Conservation (phyloP, 2,797 vertebrate species). For the Heteromormyrus szaboi region DNA sequence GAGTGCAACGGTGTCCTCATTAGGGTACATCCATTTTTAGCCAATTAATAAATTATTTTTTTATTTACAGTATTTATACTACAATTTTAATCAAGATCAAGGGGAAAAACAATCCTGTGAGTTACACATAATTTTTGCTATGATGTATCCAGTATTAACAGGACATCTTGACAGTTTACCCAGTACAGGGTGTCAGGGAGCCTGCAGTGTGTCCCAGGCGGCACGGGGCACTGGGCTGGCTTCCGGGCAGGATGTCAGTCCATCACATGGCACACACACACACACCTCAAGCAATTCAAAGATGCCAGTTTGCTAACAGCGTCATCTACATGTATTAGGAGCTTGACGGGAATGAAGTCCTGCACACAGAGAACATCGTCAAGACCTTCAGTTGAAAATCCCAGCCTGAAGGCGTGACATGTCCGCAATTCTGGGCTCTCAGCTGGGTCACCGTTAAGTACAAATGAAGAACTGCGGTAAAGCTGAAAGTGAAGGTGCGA, state of each 20-base stretch:
- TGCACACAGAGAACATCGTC: background rate
- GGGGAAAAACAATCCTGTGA: background rate
- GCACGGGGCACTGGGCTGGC: background rate
- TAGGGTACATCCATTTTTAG: background rate
- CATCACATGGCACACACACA: background rate
- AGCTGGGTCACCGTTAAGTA: background rate
- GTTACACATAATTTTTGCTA: background rate
- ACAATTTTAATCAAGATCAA: background rate
- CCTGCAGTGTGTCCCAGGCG: background rate
- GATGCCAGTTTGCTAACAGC: background rate
- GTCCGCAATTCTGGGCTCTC: background rate
- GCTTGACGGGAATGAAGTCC: background rate
- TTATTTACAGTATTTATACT: slow-evolving; percentile 1
- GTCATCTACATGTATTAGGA: background rate
- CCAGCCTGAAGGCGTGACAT: background rate
- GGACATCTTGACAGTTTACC: background rate
- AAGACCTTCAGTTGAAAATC: background rate
- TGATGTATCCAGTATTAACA: background rate
- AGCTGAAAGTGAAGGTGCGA: background rate
- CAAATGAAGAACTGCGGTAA: background rate
- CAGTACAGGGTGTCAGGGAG: background rate
- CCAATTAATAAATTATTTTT: background rate
- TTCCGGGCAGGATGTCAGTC: background rate
- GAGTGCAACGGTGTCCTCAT: background rate
- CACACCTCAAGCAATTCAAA: background rate